Evolutionary conservation across 2,888 invertebrate genomes (phyloP).

Genomic region (Latheticus oryzae): DNA sequence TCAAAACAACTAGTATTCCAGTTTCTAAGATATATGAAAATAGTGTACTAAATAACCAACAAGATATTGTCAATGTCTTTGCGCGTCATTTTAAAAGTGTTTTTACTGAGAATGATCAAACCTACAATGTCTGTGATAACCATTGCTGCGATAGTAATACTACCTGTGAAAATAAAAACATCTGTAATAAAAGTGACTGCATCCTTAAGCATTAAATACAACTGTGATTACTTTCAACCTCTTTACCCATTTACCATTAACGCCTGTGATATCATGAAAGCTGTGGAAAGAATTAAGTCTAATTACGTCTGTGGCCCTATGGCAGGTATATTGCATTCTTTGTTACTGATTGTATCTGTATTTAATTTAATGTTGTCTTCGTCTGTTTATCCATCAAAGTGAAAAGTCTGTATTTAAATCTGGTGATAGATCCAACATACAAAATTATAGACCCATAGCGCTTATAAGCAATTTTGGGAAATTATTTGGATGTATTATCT

Average conservation of each 20-base stretch:
- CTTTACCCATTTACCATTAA: not conserved
- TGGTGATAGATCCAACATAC: not conserved
- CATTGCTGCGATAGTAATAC: too few relatives aligned
- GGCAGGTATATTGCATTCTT: slow-evolving; percentile 12
- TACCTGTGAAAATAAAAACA: too few relatives aligned
- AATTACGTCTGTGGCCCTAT: slow-evolving; percentile 14
- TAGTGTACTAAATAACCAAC: too few relatives aligned
- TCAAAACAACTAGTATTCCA: too few relatives aligned
- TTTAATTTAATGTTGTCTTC: slow-evolving; percentile 1
- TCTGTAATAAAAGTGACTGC: too few relatives aligned
- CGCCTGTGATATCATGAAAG: not conserved
- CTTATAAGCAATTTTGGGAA: slow-evolving; percentile 8
- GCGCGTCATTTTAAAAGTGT: too few relatives aligned
- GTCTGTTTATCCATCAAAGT: slow-evolving; percentile 1
- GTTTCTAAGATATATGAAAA: too few relatives aligned
- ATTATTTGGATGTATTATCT: slow-evolving; percentile 1
- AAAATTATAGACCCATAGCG: not conserved
- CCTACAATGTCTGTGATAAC: too few relatives aligned
- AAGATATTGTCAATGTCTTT: too few relatives aligned
- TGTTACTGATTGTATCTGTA: slow-evolving; percentile 6
- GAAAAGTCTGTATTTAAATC: slow-evolving; percentile 8
- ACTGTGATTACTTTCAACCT: not conserved
- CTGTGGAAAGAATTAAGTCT: not conserved
- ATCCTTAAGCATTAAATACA: too few relatives aligned
- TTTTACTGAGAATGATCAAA: too few relatives aligned